Percentiles rank a stretch among this genome's conserved stretches.
These are phyloP conservation scores for Nomada lathburiana DNA, from an alignment of 2,888 invertebrate genomes.

Conservation along the genomic window DNA sequence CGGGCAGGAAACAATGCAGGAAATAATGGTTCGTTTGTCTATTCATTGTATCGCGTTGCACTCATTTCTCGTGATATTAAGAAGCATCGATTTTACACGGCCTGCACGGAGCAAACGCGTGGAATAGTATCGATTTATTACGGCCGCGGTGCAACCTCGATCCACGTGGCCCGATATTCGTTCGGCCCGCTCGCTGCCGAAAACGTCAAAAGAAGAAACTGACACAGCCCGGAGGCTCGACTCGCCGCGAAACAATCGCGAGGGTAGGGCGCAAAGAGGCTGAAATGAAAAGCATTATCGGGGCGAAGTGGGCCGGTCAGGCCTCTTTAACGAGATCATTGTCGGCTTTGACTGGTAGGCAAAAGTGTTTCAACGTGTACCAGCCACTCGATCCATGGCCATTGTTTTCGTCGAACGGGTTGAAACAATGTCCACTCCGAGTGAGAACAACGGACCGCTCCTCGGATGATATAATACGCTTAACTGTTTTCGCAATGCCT, in stretches of 20 bases:
- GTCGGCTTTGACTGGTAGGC: constrained; percentile 54
- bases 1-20: too few species aligned
- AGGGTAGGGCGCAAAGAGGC: constrained; percentile 23
- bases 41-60: too few species aligned
- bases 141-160: constrained; percentile 12
- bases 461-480: constrained; percentile 64
- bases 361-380: constrained; percentile 67
- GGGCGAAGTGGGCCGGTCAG: constrained; percentile 59
- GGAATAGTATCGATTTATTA: not conserved
- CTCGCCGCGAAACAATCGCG: constrained; percentile 37
- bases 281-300: constrained; percentile 60
- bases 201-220: constrained; percentile 48
- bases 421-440: constrained; percentile 69
- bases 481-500: constrained; percentile 52
- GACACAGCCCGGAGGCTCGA: constrained; percentile 36
- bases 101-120: too few species aligned
- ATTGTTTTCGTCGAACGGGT: constrained; percentile 63
- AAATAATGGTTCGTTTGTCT: too few species aligned
- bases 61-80: too few species aligned
- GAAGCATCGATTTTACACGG: too few species aligned
- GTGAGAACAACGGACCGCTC: constrained; percentile 6
- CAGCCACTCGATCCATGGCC: constrained; percentile 52
- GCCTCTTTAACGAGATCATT: constrained; percentile 68
- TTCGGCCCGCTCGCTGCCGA: constrained; percentile 15
- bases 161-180: constrained; percentile 26